These are phyloP conservation scores for Clistopyga incitator DNA, from an alignment of 2,888 invertebrate genomes.

Conservation along the genomic window DNA sequence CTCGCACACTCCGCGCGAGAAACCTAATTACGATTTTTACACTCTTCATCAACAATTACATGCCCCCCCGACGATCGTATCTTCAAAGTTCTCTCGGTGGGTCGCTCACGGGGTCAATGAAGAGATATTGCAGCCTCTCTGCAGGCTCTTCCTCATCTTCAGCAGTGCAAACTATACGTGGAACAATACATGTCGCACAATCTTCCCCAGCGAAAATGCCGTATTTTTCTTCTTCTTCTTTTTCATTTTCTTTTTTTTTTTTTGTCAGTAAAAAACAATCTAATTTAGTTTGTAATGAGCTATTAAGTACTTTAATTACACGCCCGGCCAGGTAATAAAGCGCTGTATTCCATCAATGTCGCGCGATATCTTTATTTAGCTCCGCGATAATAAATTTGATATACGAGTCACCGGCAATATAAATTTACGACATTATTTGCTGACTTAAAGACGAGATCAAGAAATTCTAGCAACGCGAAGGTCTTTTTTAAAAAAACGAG, in stretches of 20 bases:
- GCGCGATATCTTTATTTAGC: slow-evolving; percentile 35
- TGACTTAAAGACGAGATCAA: no score
- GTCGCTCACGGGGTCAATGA: slow-evolving; percentile 70
- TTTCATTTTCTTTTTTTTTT: no score
- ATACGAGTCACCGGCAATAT: slow-evolving; percentile 5
- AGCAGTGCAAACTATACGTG: slow-evolving; percentile 2
- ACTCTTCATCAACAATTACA: slow-evolving; percentile 73
- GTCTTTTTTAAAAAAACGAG: background rate
- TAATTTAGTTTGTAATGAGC: slow-evolving; percentile 51
- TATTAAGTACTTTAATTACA: slow-evolving; percentile 57
- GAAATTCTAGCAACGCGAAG: no score
- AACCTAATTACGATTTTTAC: slow-evolving; percentile 73
- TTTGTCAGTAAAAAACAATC: slow-evolving; percentile 1
- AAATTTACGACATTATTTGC: no score
- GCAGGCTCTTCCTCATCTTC: slow-evolving; percentile 43
- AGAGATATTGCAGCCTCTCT: slow-evolving; percentile 67
- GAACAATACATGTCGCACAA: background rate
- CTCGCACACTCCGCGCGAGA: slow-evolving; percentile 57
- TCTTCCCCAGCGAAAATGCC: slow-evolving; percentile 35
- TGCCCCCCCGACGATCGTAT: slow-evolving; percentile 64
- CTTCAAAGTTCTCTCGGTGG: slow-evolving; percentile 68
- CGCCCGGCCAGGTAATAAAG: slow-evolving; percentile 45
- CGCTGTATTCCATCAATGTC: slow-evolving; percentile 59
- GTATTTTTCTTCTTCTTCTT: no score
- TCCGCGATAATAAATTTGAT: slow-evolving; percentile 39